Conservation (phyloP, 2,797 vertebrate species). For the Tinamus major region DNA sequence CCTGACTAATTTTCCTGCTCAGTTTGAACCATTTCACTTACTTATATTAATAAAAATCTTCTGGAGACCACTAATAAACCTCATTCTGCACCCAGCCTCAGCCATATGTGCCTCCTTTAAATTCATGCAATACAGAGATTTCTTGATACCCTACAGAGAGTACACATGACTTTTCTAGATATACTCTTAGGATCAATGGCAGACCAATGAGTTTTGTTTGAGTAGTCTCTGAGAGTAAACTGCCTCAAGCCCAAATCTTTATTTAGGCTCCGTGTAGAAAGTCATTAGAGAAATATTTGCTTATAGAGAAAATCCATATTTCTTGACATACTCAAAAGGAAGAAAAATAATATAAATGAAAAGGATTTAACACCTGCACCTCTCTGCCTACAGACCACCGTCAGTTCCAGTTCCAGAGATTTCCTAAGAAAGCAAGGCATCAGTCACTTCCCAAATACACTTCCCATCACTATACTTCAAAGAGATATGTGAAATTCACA, state of each 20-base stretch:
- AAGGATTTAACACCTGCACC: not conserved
- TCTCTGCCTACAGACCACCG: not conserved
- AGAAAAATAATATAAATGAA: not conserved
- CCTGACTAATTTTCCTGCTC: not conserved
- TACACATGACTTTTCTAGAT: not conserved
- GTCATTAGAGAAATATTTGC: not conserved
- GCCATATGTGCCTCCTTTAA: not conserved
- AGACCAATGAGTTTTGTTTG: not conserved
- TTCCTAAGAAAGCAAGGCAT: not conserved
- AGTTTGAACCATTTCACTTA: not conserved
- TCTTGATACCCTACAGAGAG: not conserved
- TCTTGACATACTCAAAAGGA: not conserved
- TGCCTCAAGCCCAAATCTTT: not conserved
- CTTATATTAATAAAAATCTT: not conserved
- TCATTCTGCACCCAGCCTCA: not conserved
- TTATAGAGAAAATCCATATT: rapidly evolving
- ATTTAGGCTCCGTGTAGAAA: not conserved
- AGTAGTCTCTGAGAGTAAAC: not conserved
- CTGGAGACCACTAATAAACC: not conserved
- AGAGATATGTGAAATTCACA: not conserved
- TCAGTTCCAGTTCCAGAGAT: not conserved
- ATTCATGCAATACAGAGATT: not conserved
- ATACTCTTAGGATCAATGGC: not conserved
- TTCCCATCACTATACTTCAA: not conserved
- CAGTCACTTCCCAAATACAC: not conserved